These are phyloP conservation scores for Sebastes itinus DNA, from an alignment of 2,797 vertebrate species.

Conservation along the genomic window DNA sequence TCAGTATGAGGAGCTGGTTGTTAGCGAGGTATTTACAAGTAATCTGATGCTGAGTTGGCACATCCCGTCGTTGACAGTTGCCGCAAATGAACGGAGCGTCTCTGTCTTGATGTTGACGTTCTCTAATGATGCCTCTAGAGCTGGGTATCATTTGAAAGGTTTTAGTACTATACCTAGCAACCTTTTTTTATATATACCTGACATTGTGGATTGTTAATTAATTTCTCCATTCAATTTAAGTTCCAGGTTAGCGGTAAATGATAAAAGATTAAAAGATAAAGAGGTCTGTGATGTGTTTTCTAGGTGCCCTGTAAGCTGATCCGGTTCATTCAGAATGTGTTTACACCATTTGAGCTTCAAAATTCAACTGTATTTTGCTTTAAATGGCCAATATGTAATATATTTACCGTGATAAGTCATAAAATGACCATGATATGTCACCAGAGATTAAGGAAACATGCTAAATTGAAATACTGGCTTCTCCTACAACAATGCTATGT, in stretches of 20 bases:
- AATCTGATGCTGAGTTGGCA: constrained; percentile 36
- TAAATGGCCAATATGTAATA: too few species aligned
- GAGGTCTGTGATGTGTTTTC: background rate
- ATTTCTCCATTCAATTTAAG: background rate
- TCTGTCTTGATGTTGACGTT: constrained; percentile 12
- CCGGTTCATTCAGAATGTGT: background rate
- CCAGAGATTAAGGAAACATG: too few species aligned
- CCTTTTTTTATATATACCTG: background rate
- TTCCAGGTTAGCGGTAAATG: background rate
- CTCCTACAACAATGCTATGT: too few species aligned
- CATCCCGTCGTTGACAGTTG: constrained; percentile 6
- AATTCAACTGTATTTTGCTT: too few species aligned
- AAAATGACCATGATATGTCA: too few species aligned
- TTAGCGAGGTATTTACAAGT: constrained; percentile 34
- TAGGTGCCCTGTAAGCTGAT: background rate
- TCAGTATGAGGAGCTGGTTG: constrained; percentile 20
- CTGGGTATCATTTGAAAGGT: background rate
- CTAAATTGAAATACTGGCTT: too few species aligned
- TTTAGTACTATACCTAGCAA: background rate
- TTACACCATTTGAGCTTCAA: background rate
- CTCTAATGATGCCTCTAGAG: background rate
- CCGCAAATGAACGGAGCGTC: constrained; percentile 1
- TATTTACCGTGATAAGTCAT: too few species aligned
- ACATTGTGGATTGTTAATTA: background rate
- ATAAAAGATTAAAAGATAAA: background rate